Percentiles rank a stretch among this genome's conserved stretches.
These are phyloP conservation scores for Drosophila repletoides DNA, from an alignment of 1,140 invertebrate species.

Conservation along the genomic window DNA sequence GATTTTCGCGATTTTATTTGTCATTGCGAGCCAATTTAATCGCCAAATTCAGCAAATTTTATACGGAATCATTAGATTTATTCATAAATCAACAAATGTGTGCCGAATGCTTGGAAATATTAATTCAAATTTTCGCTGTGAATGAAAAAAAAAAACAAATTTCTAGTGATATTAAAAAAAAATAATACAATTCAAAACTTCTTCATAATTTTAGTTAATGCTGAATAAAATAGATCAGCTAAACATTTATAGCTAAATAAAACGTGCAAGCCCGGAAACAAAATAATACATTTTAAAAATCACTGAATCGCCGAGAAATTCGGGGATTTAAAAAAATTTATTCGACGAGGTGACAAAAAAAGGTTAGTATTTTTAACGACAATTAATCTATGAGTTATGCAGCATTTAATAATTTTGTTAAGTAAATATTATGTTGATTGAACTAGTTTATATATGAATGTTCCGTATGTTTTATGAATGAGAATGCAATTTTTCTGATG, in stretches of 20 bases:
- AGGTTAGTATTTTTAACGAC: slow-evolving; percentile 48
- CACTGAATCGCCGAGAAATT: slow-evolving; percentile 11
- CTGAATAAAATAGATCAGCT: background rate
- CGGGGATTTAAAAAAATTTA: slow-evolving; percentile 8
- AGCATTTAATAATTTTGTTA: too few relatives aligned
- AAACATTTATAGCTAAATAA: too few relatives aligned
- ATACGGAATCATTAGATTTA: slow-evolving; percentile 9
- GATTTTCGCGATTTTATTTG: slow-evolving; percentile 31
- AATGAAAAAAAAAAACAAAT: background rate
- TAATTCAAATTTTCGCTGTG: background rate
- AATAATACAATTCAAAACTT: background rate
- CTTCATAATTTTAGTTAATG: background rate
- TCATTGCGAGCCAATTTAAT: slow-evolving; percentile 29
- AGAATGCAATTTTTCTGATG: too few relatives aligned
- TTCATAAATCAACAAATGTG: background rate
- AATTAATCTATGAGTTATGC: too few relatives aligned
- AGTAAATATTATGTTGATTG: too few relatives aligned
- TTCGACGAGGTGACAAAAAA: background rate
- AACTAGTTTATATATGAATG: too few relatives aligned
- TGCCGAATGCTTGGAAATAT: background rate
- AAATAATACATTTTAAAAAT: background rate
- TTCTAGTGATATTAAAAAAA: background rate
- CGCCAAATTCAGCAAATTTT: background rate
- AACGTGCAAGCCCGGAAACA: too few relatives aligned
- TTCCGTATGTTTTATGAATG: too few relatives aligned